Conservation (phyloP, 92 coral and sea anemone genomes). For the Anthopleura xanthogrammica region DNA sequence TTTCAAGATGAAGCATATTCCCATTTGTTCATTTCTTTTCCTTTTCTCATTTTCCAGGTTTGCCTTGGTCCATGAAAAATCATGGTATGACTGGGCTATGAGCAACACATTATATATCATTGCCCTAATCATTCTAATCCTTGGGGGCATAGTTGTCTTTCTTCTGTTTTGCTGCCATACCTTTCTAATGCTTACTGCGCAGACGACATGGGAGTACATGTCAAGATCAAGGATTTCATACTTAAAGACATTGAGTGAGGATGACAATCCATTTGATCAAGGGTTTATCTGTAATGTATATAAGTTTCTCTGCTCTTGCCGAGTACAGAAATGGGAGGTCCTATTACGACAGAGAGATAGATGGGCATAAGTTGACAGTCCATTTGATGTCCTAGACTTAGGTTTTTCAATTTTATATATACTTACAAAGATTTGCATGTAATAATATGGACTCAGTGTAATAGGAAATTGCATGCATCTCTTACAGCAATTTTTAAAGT, state of each 20-base stretch:
- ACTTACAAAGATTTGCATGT: not conserved
- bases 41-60: slow-evolving; percentile 50
- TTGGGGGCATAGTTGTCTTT: slow-evolving; percentile 75
- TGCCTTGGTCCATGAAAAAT: slow-evolving; percentile 79
- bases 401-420: slow-evolving; percentile 2
- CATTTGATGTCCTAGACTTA: not conserved
- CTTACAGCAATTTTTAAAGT: not conserved
- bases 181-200: slow-evolving; percentile 88
- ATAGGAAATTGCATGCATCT: not conserved
- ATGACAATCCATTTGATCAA: slow-evolving; percentile 96
- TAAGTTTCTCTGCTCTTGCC: slow-evolving; percentile 82
- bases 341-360: slow-evolving; percentile 71
- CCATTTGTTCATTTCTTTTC: not conserved
- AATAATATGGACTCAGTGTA: not conserved
- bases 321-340: slow-evolving; percentile 93
- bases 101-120: slow-evolving; percentile 75
- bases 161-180: slow-evolving; percentile 90
- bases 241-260: slow-evolving; percentile 89
- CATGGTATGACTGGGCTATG: slow-evolving; percentile 90
- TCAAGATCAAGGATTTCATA: slow-evolving; percentile 97
- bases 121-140: slow-evolving; percentile 71
- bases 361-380: slow-evolving; percentile 53
- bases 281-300: slow-evolving; percentile 84
- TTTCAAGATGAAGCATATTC: no score
- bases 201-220: slow-evolving; percentile 99